Base-by-base conservation (phyloP, 1,140 invertebrate species). In the Mizuhopecten yessoensis region DNA sequence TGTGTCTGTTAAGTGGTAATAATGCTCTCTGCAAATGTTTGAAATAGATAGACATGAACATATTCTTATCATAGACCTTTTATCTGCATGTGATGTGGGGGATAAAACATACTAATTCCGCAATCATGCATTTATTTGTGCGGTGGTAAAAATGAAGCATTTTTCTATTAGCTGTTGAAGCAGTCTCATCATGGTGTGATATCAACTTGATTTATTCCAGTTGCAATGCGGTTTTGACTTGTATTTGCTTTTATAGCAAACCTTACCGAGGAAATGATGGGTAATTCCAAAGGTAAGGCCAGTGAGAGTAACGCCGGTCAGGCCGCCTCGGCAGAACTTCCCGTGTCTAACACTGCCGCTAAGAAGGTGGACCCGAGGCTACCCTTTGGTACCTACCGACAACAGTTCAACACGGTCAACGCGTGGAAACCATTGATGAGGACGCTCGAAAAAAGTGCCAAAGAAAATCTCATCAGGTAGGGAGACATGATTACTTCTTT, bases 381-480 rank as follows among this genome's bases (percentile, higher is more conserved):
- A 17, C 57, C 57, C 29, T 75, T 75, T 17, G 11, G 20, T 75
- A 75, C 57, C 57, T 75, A 75, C 57, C 23, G 57, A 29, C 57
- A 75, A n/a, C 57, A 75, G 57, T 75, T 75, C 57, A 75, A 75
- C n/a, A 75, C 57, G 0, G 57, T 75, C 23, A 75, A 75, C 23
- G 1, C 57, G n/a, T 75, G 57, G 57, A 75, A 75, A 75, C 57
- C 57, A 75, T n/a, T 75, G 23, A 75, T 75, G 57, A 75, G 57
- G 57, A 75, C 57, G 57, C 57, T 75, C n/a, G 57, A 75, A 75
- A 75, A 75, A 75, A 75, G 57, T 75, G 57, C 57, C 57, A 75
- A 75, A 75, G 57, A 75, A 29, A 75, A 75, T 29, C 57, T 75
- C 57, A 75, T 75, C 23, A 75, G 57, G 57, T 75, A 75, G 23